Evolutionary conservation across 2,113 vertebrate species (phyloP).

Genomic region (Caranx ignobilis): DNA sequence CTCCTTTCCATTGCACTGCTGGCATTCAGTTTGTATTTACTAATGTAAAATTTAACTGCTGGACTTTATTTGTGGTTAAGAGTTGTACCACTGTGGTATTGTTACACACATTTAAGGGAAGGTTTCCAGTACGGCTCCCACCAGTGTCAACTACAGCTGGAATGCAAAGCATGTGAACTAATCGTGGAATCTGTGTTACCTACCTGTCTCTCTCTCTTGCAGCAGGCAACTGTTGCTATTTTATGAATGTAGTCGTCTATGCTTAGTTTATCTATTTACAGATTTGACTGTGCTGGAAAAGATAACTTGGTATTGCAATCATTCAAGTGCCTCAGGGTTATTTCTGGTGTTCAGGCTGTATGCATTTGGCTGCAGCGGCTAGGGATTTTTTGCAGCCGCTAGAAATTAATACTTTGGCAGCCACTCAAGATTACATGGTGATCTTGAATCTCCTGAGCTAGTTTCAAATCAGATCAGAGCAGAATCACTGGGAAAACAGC

Average conservation of each 20-base stretch:
- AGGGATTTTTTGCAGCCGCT: slow-evolving; percentile 54
- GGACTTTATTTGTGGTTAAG: not conserved
- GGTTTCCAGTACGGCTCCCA: not conserved
- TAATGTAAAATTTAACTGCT: not conserved
- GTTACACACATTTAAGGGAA: not conserved
- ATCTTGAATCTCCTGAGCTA: slow-evolving; percentile 71
- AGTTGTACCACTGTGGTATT: not conserved
- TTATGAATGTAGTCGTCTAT: not conserved
- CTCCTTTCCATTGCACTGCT: not conserved
- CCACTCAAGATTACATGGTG: slow-evolving; percentile 59
- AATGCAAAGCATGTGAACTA: slow-evolving; percentile 36
- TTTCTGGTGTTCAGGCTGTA: slow-evolving; percentile 36
- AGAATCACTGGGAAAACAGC: slow-evolving; percentile 41
- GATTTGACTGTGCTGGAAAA: slow-evolving; percentile 2
- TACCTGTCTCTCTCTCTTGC: not conserved
- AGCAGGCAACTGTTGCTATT: not conserved
- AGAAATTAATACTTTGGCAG: slow-evolving; percentile 71
- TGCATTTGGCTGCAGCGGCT: slow-evolving; percentile 41
- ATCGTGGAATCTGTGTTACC: not conserved
- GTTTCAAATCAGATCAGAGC: slow-evolving; percentile 71
- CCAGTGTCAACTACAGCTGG: not conserved
- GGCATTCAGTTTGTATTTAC: not conserved
- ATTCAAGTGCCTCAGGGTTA: slow-evolving; percentile 4
- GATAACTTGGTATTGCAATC: not conserved
- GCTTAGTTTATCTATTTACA: not conserved